These are phyloP conservation scores for Cyclopterus lumpus DNA, from an alignment of 2,797 vertebrate genomes.

Conservation along the genomic window DNA sequence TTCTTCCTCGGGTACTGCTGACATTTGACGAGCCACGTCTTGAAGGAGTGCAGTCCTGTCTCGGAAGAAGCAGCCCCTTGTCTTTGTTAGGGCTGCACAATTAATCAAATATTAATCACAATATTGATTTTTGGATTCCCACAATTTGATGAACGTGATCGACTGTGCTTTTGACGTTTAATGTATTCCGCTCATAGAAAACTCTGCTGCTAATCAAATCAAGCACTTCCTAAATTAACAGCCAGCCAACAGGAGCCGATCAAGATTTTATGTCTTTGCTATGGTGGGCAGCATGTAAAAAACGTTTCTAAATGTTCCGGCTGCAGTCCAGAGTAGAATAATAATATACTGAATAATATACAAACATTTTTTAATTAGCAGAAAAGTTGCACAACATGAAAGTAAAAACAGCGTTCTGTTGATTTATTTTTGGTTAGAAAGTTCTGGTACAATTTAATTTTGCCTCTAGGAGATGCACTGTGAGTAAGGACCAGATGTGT, in stretches of 20 bases:
- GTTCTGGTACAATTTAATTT: not conserved
- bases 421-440: not conserved
- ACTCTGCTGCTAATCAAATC: too few relatives aligned
- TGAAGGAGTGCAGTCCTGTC: constrained; percentile 2
- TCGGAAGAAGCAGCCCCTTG: not conserved
- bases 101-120: not conserved
- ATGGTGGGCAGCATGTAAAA: not conserved
- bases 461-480: not conserved
- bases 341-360: not conserved
- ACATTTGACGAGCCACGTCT: constrained; percentile 15
- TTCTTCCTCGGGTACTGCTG: constrained; percentile 10
- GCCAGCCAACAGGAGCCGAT: not conserved
- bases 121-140: not conserved
- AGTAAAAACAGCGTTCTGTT: not conserved
- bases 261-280: not conserved
- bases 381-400: not conserved
- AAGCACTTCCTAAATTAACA: not conserved
- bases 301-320: not conserved
- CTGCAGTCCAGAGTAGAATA: not conserved
- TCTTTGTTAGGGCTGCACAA: not conserved
- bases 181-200: too few relatives aligned
- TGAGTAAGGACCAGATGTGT: not conserved
- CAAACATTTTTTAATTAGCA: not conserved
- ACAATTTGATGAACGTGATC: not conserved
- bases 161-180: not conserved